Evolutionary conservation across 1,140 invertebrate genomes (phyloP), one percentile per base, ranked within the genome.

Genomic region (Euborellia annulipes): DNA sequence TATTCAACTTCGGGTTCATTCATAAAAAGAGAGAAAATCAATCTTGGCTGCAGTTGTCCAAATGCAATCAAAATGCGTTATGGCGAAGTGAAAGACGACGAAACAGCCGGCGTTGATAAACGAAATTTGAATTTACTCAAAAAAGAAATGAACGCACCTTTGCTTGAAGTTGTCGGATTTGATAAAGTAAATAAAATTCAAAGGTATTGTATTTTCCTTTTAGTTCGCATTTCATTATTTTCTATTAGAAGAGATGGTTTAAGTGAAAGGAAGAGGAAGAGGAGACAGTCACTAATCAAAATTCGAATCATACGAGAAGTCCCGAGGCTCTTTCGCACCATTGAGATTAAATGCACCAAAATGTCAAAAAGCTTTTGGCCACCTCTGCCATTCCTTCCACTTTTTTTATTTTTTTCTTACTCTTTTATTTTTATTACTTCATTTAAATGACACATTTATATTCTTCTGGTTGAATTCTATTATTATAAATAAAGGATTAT

Each of bases 131-230:
- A 67, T 27, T 74, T 72, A 52, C 60, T 81, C 2, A 73, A 78
- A 54, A 68, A 70, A 45, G 67, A 69, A 34, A 72, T 81, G 48
- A 82, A 85, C 49, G 82, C 80, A 2, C 79, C 82, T 1, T 78
- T 89, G 51, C 72, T 90, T 46, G 79, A 89, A 63, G 75, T 90
- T 62, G 84, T 93, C 39, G 87, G 88, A 9, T 86, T 90, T 65
- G 80, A 89, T 36, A 84, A 86, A 65, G 73, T 90, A 40, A 79
- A 79, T 47, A 71, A 76, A 46, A 81, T 80, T 58, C 84, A 89
- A 66, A 82, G 76, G 70, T 79, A 58, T n/a, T n/a, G n/a, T 59
- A 57, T 61, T 17, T 22, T 21, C 41, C 23, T 16, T 17, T 46
- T 51, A 32, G 23, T n/a, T 23, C 9, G 41, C 2, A 41, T 3